Conservation (phyloP, 2,113 vertebrate species). For the Mesocricetus auratus region DNA sequence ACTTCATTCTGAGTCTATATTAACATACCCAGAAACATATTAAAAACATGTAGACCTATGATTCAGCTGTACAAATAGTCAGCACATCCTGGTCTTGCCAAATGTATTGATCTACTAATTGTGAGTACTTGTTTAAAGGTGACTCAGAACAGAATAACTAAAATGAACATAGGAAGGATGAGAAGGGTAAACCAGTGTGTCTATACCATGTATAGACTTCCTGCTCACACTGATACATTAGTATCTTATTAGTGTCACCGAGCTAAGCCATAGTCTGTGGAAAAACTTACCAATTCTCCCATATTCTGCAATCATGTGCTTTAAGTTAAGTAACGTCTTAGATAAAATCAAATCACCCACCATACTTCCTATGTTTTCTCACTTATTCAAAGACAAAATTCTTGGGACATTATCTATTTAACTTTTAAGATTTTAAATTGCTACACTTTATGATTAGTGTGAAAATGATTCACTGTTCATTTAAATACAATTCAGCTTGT, state of each 20-base stretch:
- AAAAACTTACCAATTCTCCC: neutral
- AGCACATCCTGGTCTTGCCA: neutral
- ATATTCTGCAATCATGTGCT: neutral
- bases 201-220: neutral
- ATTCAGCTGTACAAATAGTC: neutral
- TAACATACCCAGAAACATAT: neutral
- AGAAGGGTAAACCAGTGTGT: neutral
- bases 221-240: neutral
- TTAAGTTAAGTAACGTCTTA: neutral
- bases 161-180: neutral
- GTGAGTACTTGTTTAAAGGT: neutral
- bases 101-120: neutral
- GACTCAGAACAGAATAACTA: neutral
- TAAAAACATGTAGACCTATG: neutral
- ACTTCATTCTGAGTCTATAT: neutral
- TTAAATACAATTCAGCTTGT: slow-evolving; percentile 81
- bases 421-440: slow-evolving; percentile 78
- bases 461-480: slow-evolving; percentile 77
- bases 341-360: neutral
- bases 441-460: slow-evolving; percentile 69
- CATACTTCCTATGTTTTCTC: too few species aligned
- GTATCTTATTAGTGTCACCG: too few species aligned
- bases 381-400: neutral
- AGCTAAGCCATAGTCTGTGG: neutral
- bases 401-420: neutral